A percentile compares a stretch with the other conserved stretches of the same genome.
These are phyloP conservation scores for Ypsolopha scabrella DNA, from an alignment of 2,888 invertebrate genomes.

Conservation along the genomic window DNA sequence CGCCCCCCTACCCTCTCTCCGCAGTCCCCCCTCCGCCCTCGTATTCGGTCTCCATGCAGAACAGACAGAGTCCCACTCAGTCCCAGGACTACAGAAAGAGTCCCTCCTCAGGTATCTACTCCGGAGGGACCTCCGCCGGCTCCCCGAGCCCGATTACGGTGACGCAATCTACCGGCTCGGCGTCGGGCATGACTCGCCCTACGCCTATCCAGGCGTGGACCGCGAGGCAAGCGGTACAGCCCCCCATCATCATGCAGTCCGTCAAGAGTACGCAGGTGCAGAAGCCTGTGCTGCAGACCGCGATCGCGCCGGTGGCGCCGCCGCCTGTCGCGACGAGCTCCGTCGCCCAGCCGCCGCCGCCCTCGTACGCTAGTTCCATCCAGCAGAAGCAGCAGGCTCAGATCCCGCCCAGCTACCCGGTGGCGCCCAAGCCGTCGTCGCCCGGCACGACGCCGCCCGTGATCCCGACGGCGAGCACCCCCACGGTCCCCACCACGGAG, in stretches of 20 bases:
- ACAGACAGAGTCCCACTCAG: constrained; percentile 87
- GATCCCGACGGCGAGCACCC: constrained; percentile 42
- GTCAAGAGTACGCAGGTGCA: constrained; percentile 96
- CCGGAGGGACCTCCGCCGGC: constrained; percentile 84
- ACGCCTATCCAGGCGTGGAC: constrained; percentile 88
- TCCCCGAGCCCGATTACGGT: constrained; percentile 87
- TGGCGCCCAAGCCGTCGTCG: constrained; percentile 64
- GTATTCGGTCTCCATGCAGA: constrained; percentile 88
- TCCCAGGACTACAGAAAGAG: constrained; percentile 86
- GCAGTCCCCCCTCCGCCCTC: constrained; percentile 83
- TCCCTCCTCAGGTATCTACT: constrained; percentile 88
- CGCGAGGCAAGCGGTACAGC: constrained; percentile 89
- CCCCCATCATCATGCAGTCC: constrained; percentile 96
- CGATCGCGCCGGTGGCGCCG: constrained; percentile 90
- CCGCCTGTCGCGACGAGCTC: constrained; percentile 62
- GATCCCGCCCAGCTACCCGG: constrained; percentile 60
- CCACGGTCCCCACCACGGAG: constrained; percentile 82
- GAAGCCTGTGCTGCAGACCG: constrained; percentile 94
- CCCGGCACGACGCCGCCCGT: constrained; percentile 60
- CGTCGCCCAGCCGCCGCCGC: constrained; percentile 76
- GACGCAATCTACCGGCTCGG: constrained; percentile 71
- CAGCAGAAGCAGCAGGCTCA: constrained; percentile 78
- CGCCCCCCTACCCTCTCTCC: constrained; percentile 75
- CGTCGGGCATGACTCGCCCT: constrained; percentile 78
- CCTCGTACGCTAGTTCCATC: constrained; percentile 84